phyloP scores from a whole-genome alignment of 2,888 invertebrate species.

The Conus canariensis region DNA sequence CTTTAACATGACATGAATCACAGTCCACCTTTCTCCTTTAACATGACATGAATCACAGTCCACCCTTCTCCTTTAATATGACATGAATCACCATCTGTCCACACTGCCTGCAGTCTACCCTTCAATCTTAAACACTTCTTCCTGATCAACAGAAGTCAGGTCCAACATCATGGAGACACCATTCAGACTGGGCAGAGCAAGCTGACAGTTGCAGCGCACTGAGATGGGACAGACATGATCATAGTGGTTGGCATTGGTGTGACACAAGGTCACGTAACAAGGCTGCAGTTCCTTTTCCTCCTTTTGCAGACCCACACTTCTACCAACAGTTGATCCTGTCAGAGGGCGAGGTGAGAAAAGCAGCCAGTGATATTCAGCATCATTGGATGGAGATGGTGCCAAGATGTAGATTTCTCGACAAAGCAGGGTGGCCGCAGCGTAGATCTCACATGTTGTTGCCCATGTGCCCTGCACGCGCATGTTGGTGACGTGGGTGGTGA shows the following conservation, averaged over 20 bases:
- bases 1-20: too few relatives aligned
- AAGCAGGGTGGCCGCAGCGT: slow-evolving; percentile 67
- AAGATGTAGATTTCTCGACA: slow-evolving; percentile 67
- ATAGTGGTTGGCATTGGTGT: slow-evolving; percentile 73
- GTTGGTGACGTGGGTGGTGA: slow-evolving; percentile 58
- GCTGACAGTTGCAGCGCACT: slow-evolving; percentile 65
- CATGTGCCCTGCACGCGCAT: slow-evolving; percentile 64
- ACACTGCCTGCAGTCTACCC: neutral
- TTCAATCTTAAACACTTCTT: neutral
- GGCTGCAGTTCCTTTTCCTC: neutral
- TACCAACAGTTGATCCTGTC: neutral
- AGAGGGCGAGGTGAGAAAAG: slow-evolving; percentile 59
- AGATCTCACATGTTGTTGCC: slow-evolving; percentile 71
- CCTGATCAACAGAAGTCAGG: slow-evolving; percentile 52
- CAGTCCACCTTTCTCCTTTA: too few relatives aligned
- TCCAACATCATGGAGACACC: slow-evolving; percentile 61
- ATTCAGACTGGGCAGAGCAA: slow-evolving; percentile 61
- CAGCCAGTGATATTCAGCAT: slow-evolving; percentile 63
- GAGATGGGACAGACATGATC: slow-evolving; percentile 61
- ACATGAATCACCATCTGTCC: neutral
- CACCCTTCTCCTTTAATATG: too few relatives aligned
- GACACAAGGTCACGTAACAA: slow-evolving; percentile 70
- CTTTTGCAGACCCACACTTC: too few relatives aligned
- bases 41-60: too few relatives aligned
- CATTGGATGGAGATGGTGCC: slow-evolving; percentile 62